Evolutionary conservation across 53 echinoderm and acorn worm species (phyloP).

Genomic region (Holothuria leucospilota): DNA sequence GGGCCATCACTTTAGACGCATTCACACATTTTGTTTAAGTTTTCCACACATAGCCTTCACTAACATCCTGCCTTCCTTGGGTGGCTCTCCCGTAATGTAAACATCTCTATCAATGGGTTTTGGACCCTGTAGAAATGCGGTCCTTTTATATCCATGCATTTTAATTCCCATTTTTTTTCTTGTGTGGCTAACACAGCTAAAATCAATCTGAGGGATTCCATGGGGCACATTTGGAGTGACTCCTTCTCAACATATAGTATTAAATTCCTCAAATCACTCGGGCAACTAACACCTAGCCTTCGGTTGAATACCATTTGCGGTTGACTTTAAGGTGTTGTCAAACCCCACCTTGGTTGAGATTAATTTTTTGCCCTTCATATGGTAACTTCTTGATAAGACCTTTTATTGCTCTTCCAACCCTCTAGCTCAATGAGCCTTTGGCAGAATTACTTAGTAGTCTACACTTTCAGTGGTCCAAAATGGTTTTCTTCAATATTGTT

Average conservation of each 20-base stretch:
- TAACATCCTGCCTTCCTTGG: constrained; percentile 1
- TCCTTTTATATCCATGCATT: constrained; percentile 27
- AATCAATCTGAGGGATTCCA: constrained; percentile 38
- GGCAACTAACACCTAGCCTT: constrained; percentile 45
- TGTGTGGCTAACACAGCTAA: constrained; percentile 35
- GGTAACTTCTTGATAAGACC: constrained; percentile 13
- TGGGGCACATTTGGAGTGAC: constrained; percentile 11
- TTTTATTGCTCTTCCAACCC: neutral
- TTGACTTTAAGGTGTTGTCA: neutral
- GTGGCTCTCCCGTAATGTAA: constrained; percentile 23
- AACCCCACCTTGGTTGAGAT: constrained; percentile 21
- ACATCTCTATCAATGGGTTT: constrained; percentile 37
- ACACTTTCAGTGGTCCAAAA: neutral
- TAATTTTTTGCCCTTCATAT: constrained; percentile 1
- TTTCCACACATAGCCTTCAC: constrained; percentile 9
- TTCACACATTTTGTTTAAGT: constrained; percentile 41
- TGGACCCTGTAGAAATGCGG: constrained; percentile 9
- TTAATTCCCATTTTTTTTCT: constrained; percentile 28
- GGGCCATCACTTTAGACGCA: constrained; percentile 50
- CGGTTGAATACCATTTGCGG: too few relatives aligned
- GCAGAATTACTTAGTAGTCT: constrained; percentile 6
- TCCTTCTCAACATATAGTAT: neutral
- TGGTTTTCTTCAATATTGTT: neutral
- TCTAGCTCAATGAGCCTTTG: too few relatives aligned
- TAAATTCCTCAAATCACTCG: constrained; percentile 43